phyloP scores from a whole-genome alignment of 2,888 invertebrate genomes.

The Aplocera efformata region DNA sequence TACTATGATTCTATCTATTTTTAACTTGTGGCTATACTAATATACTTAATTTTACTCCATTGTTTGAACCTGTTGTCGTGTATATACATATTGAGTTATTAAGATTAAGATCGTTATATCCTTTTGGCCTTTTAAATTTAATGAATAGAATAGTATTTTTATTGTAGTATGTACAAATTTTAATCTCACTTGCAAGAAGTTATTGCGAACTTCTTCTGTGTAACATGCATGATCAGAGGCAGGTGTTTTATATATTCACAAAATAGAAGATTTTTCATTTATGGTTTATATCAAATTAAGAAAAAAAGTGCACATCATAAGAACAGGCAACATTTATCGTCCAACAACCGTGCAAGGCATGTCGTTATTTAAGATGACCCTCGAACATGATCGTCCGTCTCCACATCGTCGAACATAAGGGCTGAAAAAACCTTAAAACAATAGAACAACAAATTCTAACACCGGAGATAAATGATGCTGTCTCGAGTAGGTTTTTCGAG shows the following conservation, averaged over 20 bases:
- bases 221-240: slow-evolving; percentile 63
- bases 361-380: slow-evolving; percentile 28
- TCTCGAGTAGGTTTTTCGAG: slow-evolving; percentile 45
- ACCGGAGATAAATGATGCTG: slow-evolving; percentile 46
- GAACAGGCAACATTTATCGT: slow-evolving; percentile 70
- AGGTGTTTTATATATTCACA: slow-evolving; percentile 34
- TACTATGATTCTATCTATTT: no score
- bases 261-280: slow-evolving; percentile 15
- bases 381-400: slow-evolving; percentile 28
- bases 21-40: no score
- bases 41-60: no score
- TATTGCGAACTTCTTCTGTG: slow-evolving; percentile 33
- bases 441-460: slow-evolving; percentile 25
- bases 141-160: no score
- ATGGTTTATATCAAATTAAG: slow-evolving; percentile 29
- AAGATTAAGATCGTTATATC: slow-evolving; percentile 9
- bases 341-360: slow-evolving; percentile 62
- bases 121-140: neutral
- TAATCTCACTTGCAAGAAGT: neutral
- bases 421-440: slow-evolving; percentile 33
- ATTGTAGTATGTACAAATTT: neutral
- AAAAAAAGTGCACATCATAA: slow-evolving; percentile 60
- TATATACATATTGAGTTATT: slow-evolving; percentile 3
- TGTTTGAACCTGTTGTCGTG: no score
- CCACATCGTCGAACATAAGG: slow-evolving; percentile 30